A percentile compares a stretch with the other conserved stretches of the same genome.
Evolutionary conservation across 23 tunicate genomes (phyloP).

Genomic region (Oikopleura dioica): DNA sequence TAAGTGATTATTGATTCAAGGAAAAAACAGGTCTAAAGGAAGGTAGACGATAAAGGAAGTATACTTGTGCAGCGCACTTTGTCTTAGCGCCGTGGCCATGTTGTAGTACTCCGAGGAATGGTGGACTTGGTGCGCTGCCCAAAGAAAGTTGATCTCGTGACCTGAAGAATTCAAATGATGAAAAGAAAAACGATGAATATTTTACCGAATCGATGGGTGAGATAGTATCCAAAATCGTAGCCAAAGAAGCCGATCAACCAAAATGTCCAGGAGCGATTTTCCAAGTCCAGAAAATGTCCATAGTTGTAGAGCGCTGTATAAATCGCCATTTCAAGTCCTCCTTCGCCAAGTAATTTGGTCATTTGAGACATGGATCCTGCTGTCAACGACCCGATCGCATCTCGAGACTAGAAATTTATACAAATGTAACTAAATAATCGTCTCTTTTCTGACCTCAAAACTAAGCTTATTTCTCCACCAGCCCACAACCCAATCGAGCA

Average conservation of each 20-base stretch:
- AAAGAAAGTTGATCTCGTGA: background rate
- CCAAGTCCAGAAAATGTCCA: background rate
- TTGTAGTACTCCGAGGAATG: slow-evolving; percentile 92
- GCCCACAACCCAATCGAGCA: background rate
- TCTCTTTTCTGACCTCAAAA: no score
- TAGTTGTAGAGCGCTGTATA: slow-evolving; percentile 4
- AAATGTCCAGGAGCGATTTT: background rate
- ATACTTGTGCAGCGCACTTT: background rate
- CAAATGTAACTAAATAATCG: no score
- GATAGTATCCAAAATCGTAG: slow-evolving; percentile 8
- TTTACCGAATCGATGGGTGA: background rate
- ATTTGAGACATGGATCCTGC: slow-evolving; percentile 1
- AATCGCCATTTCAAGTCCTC: background rate
- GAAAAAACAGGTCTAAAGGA: slow-evolving; percentile 35
- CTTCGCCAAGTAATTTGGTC: background rate
- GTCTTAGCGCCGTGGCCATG: slow-evolving; percentile 44
- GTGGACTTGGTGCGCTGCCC: slow-evolving; percentile 20
- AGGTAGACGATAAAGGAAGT: background rate
- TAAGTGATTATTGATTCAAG: no score
- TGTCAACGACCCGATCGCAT: slow-evolving; percentile 1
- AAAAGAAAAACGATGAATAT: no score
- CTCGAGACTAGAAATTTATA: background rate
- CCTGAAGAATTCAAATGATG: no score
- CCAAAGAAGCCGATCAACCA: background rate
- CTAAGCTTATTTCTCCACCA: background rate